Percentiles rank a stretch among this genome's conserved stretches.
These are phyloP conservation scores for Lepidocolaptes lacrymiger DNA, from an alignment of 2,797 vertebrate species.

Conservation along the genomic window DNA sequence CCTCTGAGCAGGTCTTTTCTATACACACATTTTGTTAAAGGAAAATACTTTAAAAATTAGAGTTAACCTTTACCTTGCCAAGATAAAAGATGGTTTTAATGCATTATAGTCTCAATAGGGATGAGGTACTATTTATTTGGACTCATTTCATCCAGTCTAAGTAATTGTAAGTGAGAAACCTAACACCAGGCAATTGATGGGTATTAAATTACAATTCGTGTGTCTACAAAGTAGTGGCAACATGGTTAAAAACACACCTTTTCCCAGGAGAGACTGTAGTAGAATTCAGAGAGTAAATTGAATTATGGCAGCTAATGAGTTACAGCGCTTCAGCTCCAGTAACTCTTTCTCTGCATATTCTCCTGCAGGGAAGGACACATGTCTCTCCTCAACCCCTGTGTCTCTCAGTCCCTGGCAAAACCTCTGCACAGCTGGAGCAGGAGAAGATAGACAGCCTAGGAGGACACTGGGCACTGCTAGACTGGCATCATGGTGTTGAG, in stretches of 20 bases:
- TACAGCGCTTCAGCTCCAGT: neutral
- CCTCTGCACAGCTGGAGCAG: neutral
- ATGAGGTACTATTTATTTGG: neutral
- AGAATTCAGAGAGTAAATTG: neutral
- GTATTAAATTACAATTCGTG: neutral
- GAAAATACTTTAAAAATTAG: neutral
- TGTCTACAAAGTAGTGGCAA: neutral
- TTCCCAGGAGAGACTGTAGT: neutral
- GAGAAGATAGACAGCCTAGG: neutral
- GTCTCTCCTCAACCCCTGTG: neutral
- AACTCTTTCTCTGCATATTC: neutral
- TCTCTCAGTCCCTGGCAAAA: neutral
- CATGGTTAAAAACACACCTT: conserved; percentile 7
- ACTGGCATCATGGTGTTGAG: rapidly evolving
- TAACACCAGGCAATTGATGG: neutral
- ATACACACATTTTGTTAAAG: neutral
- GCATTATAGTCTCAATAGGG: neutral
- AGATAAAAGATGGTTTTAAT: neutral
- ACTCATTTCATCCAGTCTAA: neutral
- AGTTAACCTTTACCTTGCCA: conserved; percentile 5
- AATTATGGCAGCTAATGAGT: conserved; percentile 49
- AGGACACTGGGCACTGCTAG: neutral
- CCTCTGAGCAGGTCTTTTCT: neutral
- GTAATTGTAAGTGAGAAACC: neutral
- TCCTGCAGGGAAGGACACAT: neutral